Evolutionary conservation across 2,888 invertebrate genomes (phyloP).

Genomic region (Congeria kusceri): DNA sequence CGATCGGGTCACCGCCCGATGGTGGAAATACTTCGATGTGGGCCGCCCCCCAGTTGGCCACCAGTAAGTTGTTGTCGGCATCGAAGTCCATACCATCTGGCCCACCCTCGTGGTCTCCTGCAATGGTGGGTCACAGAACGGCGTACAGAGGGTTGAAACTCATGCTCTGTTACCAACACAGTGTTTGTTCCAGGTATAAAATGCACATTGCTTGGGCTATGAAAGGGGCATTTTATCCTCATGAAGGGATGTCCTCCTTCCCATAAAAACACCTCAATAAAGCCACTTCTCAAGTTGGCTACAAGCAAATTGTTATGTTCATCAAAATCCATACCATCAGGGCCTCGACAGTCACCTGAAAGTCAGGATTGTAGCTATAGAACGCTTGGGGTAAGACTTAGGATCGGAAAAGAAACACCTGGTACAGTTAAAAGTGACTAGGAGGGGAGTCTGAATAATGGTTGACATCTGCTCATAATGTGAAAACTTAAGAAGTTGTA

Average conservation of each 20-base stretch:
- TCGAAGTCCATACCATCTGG: slow-evolving; percentile 84
- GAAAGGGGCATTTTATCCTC: slow-evolving; percentile 80
- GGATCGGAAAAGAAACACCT: too few species aligned
- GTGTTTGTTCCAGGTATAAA: slow-evolving; percentile 75
- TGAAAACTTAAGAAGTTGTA: too few species aligned
- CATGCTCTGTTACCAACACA: slow-evolving; percentile 82
- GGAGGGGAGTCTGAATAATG: too few species aligned
- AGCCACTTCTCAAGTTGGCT: slow-evolving; percentile 79
- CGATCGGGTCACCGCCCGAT: slow-evolving; percentile 74
- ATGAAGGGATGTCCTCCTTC: slow-evolving; percentile 74
- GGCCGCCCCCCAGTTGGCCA: slow-evolving; percentile 80
- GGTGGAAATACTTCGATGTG: slow-evolving; percentile 81
- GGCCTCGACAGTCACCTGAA: slow-evolving; percentile 77
- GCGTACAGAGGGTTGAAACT: slow-evolving; percentile 66
- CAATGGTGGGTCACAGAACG: neutral
- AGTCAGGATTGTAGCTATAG: slow-evolving; percentile 11
- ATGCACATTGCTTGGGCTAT: slow-evolving; percentile 79
- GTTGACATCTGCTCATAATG: too few species aligned
- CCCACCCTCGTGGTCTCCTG: slow-evolving; percentile 79
- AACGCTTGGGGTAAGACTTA: neutral
- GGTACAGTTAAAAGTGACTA: too few species aligned
- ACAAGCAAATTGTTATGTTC: slow-evolving; percentile 76
- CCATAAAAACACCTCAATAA: slow-evolving; percentile 80
- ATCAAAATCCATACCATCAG: slow-evolving; percentile 84
- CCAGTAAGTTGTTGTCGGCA: slow-evolving; percentile 78